Percentiles rank a stretch among this genome's conserved stretches.
Conservation (phyloP, 2,113 vertebrate genomes). For the Okapia johnstoni region DNA sequence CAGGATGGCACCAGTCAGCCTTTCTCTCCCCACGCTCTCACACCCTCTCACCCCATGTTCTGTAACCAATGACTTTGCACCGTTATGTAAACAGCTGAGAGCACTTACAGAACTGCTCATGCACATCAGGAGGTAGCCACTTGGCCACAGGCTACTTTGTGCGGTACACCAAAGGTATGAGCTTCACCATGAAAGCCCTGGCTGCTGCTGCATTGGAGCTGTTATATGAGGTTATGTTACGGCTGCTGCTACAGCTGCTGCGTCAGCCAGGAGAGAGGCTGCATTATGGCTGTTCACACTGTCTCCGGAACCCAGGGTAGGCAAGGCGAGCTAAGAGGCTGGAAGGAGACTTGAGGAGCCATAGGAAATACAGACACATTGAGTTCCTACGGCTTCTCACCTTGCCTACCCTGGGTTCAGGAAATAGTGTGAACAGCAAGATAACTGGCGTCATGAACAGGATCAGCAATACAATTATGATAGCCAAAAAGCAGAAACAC, state of each 20-base stretch:
- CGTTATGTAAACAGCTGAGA: not conserved
- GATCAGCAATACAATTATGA: not conserved
- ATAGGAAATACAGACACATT: not conserved
- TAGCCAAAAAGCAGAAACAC: not conserved
- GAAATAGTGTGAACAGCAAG: not conserved
- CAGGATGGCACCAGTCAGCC: not conserved
- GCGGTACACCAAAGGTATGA: not conserved
- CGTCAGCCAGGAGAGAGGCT: no score
- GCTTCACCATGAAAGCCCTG: not conserved
- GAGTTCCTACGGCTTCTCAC: not conserved
- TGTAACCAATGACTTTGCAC: not conserved
- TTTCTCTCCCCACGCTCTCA: not conserved
- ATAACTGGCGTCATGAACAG: accelerated
- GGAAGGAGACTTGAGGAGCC: not conserved
- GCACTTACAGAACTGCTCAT: not conserved
- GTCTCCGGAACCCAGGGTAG: not conserved
- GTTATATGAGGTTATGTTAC: not conserved
- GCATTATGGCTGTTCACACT: not conserved
- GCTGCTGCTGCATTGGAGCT: not conserved
- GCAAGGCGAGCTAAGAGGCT: not conserved
- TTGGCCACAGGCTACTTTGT: not conserved
- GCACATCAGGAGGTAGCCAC: not conserved
- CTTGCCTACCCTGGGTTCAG: not conserved
- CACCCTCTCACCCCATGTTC: not conserved
- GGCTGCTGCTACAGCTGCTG: not conserved